These are phyloP conservation scores for Arge pagana DNA, from an alignment of 2,888 invertebrate species.

Conservation along the genomic window DNA sequence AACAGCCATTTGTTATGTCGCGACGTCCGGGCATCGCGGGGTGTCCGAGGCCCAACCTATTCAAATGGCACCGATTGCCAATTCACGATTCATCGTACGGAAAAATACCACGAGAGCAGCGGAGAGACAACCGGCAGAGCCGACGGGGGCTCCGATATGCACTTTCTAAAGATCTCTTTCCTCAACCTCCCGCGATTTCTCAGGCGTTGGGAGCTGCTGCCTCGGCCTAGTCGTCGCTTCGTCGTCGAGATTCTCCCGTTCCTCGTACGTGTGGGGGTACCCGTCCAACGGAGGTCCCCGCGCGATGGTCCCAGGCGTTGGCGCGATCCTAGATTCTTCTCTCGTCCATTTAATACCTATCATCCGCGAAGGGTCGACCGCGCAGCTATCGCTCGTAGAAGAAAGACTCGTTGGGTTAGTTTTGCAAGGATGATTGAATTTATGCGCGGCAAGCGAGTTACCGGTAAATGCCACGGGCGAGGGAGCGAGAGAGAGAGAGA, in stretches of 20 bases:
- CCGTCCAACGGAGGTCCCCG: too few relatives aligned
- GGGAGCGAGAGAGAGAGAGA: too few relatives aligned
- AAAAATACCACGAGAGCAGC: constrained; percentile 31
- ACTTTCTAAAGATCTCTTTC: constrained; percentile 13
- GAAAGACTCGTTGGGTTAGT: neutral
- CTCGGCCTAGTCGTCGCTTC: too few relatives aligned
- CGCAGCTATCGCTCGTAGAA: too few relatives aligned
- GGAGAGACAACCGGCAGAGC: constrained; percentile 19
- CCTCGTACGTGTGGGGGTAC: too few relatives aligned
- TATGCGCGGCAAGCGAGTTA: constrained; percentile 5
- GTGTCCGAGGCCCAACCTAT: constrained; percentile 41
- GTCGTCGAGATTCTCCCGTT: too few relatives aligned
- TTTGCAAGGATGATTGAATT: constrained; percentile 12
- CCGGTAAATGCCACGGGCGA: constrained; percentile 2
- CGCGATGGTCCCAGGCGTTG: too few relatives aligned
- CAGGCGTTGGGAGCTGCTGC: too few relatives aligned
- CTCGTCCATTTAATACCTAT: too few relatives aligned
- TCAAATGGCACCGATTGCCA: constrained; percentile 52
- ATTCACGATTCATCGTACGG: constrained; percentile 46
- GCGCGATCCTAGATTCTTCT: too few relatives aligned
- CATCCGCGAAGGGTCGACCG: too few relatives aligned
- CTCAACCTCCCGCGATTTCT: constrained; percentile 11
- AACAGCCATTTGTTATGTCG: constrained; percentile 58
- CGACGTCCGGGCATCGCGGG: constrained; percentile 55
- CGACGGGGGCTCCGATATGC: constrained; percentile 24